phyloP scores from a whole-genome alignment of 2,797 vertebrate genomes.

The Tarsius wallacei region DNA sequence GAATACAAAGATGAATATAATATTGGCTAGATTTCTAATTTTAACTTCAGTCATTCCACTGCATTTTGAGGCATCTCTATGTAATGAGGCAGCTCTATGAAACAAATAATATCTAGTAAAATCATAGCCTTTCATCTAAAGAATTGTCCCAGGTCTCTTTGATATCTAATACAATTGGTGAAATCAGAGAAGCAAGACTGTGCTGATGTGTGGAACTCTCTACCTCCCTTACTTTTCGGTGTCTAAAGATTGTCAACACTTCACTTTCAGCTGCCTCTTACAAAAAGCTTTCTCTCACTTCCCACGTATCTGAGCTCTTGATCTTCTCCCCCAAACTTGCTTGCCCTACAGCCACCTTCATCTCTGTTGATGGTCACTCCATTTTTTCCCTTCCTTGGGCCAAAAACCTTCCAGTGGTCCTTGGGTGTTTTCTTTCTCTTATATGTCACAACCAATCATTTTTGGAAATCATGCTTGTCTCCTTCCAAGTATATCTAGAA shows the following conservation, averaged over 20 bases:
- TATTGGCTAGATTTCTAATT: neutral
- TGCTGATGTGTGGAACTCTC: neutral
- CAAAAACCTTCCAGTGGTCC: neutral
- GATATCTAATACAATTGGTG: neutral
- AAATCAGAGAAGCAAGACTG: neutral
- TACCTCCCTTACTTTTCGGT: neutral
- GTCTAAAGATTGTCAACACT: neutral
- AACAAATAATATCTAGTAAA: conserved; percentile 9
- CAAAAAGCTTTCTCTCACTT: neutral
- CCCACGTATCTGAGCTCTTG: neutral
- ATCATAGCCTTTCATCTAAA: neutral
- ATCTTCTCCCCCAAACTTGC: neutral
- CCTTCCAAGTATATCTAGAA: neutral
- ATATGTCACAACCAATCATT: neutral
- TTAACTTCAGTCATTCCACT: neutral
- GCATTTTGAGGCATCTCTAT: neutral
- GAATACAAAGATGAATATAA: conserved; percentile 12
- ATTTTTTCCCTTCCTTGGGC: neutral
- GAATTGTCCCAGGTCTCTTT: neutral
- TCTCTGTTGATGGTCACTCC: neutral
- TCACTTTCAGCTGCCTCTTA: neutral
- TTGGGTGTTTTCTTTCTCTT: neutral
- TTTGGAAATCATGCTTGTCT: neutral
- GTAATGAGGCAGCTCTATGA: neutral
- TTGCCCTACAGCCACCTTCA: neutral